phyloP scores from a whole-genome alignment of 2,113 vertebrate species.

The Deroptyus accipitrinus region DNA sequence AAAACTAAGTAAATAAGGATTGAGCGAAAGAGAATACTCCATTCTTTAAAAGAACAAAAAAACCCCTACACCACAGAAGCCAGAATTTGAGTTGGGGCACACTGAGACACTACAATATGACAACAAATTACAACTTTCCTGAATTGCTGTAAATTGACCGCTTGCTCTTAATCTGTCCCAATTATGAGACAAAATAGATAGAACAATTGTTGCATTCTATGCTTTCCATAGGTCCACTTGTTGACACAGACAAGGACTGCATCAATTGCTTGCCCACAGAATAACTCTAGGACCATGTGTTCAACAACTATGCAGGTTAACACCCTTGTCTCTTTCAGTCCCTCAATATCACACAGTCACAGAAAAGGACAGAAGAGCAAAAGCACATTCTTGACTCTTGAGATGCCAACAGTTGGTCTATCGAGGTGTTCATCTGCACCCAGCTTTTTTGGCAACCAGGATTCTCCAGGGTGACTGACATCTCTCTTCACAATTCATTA shows the following conservation, averaged over 20 bases:
- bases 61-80: not conserved
- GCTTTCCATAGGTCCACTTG: not conserved
- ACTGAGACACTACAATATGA: not conserved
- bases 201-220: not conserved
- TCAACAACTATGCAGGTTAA: not conserved
- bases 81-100: not conserved
- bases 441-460: not conserved
- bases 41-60: not conserved
- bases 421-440: not conserved
- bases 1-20: not conserved
- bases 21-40: not conserved
- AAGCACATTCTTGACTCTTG: not conserved
- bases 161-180: constrained; percentile 37
- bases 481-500: not conserved
- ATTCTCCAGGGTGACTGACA: not conserved
- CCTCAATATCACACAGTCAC: not conserved
- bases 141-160: constrained; percentile 2
- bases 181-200: not conserved
- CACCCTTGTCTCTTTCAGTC: not conserved
- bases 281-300: not conserved
- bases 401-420: not conserved
- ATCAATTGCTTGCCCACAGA: not conserved
- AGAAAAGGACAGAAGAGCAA: not conserved
- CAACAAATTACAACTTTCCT: not conserved
- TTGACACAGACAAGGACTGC: not conserved